phyloP scores from a whole-genome alignment of 2,888 invertebrate species.

The Mythimna impura region DNA sequence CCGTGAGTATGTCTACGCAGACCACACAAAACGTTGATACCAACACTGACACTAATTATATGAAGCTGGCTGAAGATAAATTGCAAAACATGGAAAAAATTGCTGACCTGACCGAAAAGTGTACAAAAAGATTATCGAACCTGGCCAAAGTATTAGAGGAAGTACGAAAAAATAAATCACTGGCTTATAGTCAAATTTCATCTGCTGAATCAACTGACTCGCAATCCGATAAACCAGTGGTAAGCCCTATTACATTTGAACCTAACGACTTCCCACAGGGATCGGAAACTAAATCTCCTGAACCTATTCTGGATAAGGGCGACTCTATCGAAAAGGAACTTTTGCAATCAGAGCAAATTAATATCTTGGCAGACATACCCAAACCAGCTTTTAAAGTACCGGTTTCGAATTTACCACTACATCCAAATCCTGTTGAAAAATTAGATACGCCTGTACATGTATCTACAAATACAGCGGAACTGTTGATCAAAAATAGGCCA shows the following conservation, averaged over 20 bases:
- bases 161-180: conserved; percentile 86
- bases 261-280: conserved; percentile 51
- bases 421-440: conserved; percentile 45
- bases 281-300: conserved; percentile 56
- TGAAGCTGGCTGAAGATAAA: conserved; percentile 84
- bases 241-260: conserved; percentile 48
- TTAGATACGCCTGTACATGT: conserved; percentile 51
- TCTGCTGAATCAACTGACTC: conserved; percentile 79
- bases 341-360: conserved; percentile 67
- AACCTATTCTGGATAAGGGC: conserved; percentile 42
- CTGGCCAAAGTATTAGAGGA: conserved; percentile 87
- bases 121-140: conserved; percentile 85
- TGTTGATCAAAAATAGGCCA: conserved; percentile 70
- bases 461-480: conserved; percentile 54
- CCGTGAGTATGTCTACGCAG: conserved; percentile 80
- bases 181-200: conserved; percentile 83
- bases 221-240: conserved; percentile 73
- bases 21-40: conserved; percentile 75
- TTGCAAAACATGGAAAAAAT: conserved; percentile 88
- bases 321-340: conserved; percentile 46
- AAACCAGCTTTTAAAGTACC: conserved; percentile 73
- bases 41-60: conserved; percentile 76
- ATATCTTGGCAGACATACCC: conserved; percentile 79
- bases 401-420: conserved; percentile 27
- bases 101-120: conserved; percentile 86